phyloP scores from a whole-genome alignment of 1,140 invertebrate species.

The Holcopasites calliopsidis region DNA sequence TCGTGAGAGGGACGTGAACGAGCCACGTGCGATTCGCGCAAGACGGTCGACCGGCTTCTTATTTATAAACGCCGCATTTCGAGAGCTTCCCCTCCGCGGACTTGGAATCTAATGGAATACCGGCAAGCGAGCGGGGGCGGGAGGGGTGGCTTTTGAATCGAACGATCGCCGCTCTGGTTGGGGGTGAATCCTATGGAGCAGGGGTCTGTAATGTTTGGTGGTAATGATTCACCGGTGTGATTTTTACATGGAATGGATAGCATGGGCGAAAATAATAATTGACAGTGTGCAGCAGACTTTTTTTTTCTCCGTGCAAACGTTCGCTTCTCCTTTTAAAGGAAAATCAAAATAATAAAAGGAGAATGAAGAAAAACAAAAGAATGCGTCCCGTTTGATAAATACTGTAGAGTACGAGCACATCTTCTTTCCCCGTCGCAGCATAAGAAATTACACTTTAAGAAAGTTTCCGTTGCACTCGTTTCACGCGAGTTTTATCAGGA shows the following conservation, averaged over 20 bases:
- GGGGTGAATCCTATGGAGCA: neutral
- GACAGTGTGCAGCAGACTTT: no score
- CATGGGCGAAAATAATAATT: neutral
- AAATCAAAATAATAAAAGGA: neutral
- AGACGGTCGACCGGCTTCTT: conserved; percentile 54
- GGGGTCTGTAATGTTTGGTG: conserved; percentile 3
- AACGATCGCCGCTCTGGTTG: conserved; percentile 1
- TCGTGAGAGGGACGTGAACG: conserved; percentile 53
- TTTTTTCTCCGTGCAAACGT: no score
- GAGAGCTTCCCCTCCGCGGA: conserved; percentile 41
- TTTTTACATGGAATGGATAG: neutral
- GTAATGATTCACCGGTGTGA: conserved; percentile 23
- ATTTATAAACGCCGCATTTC: conserved; percentile 58
- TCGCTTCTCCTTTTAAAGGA: no score
- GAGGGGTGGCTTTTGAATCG: neutral
- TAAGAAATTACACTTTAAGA: neutral
- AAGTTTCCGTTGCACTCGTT: neutral
- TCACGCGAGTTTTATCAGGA: conserved; percentile 25
- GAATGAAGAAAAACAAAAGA: neutral
- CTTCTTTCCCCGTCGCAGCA: neutral
- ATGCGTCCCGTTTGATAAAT: neutral
- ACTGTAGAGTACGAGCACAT: no score
- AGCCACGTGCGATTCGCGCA: conserved; percentile 66
- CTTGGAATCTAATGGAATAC: conserved; percentile 46
- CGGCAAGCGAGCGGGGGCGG: neutral